Evolutionary conservation across 37 sponge, comb jelly and placozoan species (phyloP).

Genomic region (Hexactinellida sp.): DNA sequence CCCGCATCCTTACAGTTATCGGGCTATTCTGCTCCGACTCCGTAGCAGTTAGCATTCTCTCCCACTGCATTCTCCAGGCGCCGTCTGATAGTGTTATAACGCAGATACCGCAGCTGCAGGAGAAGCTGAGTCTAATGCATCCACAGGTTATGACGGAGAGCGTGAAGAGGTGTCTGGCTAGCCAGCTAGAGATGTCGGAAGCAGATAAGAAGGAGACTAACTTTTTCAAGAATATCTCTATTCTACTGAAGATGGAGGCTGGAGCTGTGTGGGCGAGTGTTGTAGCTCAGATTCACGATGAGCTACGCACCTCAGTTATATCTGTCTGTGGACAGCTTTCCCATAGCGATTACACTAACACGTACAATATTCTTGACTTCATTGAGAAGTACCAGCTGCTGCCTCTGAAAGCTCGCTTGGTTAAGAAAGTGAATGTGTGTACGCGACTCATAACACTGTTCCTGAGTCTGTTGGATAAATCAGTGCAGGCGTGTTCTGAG

Average conservation of each 20-base stretch:
- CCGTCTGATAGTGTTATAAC: not conserved
- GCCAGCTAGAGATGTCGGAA: not conserved
- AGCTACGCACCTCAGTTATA: not conserved
- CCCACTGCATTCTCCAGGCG: not conserved
- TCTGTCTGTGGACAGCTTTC: not conserved
- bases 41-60: not conserved
- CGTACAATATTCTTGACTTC: not conserved
- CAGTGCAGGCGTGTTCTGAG: not conserved
- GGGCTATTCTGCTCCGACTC: not conserved
- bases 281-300: not conserved
- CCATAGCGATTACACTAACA: not conserved
- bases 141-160: not conserved
- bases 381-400: not conserved
- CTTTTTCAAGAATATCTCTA: not conserved
- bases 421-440: not conserved
- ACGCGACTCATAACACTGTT: not conserved
- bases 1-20: not conserved
- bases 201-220: not conserved
- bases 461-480: not conserved
- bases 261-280: not conserved
- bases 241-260: not conserved
- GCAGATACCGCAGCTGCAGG: slow-evolving; percentile 8
- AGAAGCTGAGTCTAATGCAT: not conserved
- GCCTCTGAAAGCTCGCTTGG: not conserved
- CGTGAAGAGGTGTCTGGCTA: not conserved